Percentiles rank a stretch among this genome's conserved stretches.
phyloP scores from a whole-genome alignment of 2,888 invertebrate species.

The Platycnemis pennipes region DNA sequence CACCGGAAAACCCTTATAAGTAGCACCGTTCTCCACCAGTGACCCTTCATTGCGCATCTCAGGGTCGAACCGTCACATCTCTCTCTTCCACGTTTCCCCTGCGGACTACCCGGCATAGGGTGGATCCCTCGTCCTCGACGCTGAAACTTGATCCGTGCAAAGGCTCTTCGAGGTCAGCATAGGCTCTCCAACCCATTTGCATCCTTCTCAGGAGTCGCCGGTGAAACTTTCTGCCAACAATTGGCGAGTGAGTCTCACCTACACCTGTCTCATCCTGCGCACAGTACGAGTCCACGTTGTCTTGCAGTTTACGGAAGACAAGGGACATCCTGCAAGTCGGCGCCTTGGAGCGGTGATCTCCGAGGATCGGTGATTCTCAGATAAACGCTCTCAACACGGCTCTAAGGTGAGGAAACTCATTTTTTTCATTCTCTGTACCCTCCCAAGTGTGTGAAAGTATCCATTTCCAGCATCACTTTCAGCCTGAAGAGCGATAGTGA shows the following conservation, averaged over 20 bases:
- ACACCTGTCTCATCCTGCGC: background rate
- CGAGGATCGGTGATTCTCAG: background rate
- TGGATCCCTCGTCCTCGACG: background rate
- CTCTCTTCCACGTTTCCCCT: background rate
- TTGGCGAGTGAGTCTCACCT: background rate
- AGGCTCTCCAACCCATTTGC: background rate
- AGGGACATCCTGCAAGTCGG: background rate
- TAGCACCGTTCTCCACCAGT: background rate
- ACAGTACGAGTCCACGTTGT: background rate
- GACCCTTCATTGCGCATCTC: background rate
- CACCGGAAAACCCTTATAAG: conserved; percentile 32
- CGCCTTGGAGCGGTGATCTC: background rate
- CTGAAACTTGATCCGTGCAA: background rate
- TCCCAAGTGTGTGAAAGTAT: too few relatives aligned
- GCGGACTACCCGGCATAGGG: background rate
- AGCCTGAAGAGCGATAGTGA: background rate
- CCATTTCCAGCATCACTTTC: background rate
- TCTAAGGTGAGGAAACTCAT: conserved; percentile 20
- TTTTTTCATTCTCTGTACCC: background rate
- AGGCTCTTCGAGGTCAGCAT: too few relatives aligned
- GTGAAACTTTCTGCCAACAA: background rate
- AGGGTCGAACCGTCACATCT: background rate
- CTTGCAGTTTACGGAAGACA: background rate
- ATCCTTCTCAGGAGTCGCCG: too few relatives aligned
- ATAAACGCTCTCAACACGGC: conserved; percentile 34